Evolutionary conservation across 2,113 vertebrate genomes (phyloP), one percentile per base, ranked within the genome.

Genomic region (Neolamprologus tretocephalus): DNA sequence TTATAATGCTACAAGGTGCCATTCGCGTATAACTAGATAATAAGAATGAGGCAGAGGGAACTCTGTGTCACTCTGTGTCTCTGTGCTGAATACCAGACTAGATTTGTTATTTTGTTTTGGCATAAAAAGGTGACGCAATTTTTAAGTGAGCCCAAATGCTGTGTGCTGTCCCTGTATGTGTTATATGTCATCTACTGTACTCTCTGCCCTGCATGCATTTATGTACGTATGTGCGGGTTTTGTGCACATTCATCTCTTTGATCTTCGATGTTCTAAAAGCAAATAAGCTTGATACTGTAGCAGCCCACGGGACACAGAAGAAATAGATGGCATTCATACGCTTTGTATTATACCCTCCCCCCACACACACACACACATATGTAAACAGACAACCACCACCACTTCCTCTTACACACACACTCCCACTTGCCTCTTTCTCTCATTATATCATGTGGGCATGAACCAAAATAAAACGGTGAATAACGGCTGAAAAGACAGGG

Each of bases 261-360:
- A 91, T 94, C 89, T 91, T 55, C 4, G 9, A 83, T 86, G 84
- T 90, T 94, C 83, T 92, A 83, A 93, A 94, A 86, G 94, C 83
- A 93, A 91, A 93, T 83, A 92, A 84, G 86, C 89, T 45, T 28
- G 68, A 66, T 91, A 78, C 89, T 91, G 92, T 89, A 90, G 80
- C 91, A 93, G 85, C 95, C 95, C 95, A 95, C 91, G 42, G 54
- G 87, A 93, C 87, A 13, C 90, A 89, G 58, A 93, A 91, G 91
- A 96, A 95, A 96, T 95, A 95, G 94, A 95, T 87, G 81, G 84
- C 89, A 92, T 93, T 95, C 89, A 92, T 84, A 86, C 2, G 14
- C 88, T 86, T 83, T 89, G 80, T 87, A 37, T 87, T 87, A 84
- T 63, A 85, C 71, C 78, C 81, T 57, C 47, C 63, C 82, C 5